Evolutionary conservation across 2,888 invertebrate genomes (phyloP).

Genomic region (Eupeodes latifasciatus): DNA sequence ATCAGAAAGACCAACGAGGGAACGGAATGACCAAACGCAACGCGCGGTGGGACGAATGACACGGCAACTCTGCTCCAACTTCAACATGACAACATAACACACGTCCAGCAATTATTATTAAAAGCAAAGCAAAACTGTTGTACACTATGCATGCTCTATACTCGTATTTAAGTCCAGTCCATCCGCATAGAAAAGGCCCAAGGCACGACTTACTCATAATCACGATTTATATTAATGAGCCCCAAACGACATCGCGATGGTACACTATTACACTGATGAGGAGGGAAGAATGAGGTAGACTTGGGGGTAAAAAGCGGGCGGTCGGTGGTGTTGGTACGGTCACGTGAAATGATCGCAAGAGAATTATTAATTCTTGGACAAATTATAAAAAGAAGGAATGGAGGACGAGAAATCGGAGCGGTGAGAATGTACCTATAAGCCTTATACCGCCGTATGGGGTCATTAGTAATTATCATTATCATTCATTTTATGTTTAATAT

Average conservation of each 20-base stretch:
- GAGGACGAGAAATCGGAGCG: conserved; percentile 46
- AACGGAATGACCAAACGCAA: neutral
- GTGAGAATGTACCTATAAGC: conserved; percentile 57
- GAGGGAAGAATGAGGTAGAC: conserved; percentile 33
- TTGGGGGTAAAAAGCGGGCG: neutral
- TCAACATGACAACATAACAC: conserved; percentile 72
- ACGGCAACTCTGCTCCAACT: conserved; percentile 45
- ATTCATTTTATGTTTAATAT: conserved; percentile 78
- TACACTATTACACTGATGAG: conserved; percentile 21
- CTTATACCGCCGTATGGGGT: conserved; percentile 70
- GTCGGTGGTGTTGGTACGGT: conserved; percentile 56
- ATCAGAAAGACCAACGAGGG: conserved; percentile 45
- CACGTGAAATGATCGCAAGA: conserved; percentile 75
- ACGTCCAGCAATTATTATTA: conserved; percentile 75
- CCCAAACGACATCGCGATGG: conserved; percentile 76
- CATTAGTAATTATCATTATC: conserved; percentile 79
- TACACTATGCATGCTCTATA: conserved; percentile 47
- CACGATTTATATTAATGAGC: conserved; percentile 79
- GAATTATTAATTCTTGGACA: conserved; percentile 76
- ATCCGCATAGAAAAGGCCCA: conserved; percentile 73
- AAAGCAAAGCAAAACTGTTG: conserved; percentile 75
- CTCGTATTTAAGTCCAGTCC: conserved; percentile 33
- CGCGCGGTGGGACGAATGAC: conserved; percentile 32
- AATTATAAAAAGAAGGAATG: conserved; percentile 66
- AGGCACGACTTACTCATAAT: conserved; percentile 78